phyloP scores from a whole-genome alignment of 2,113 vertebrate genomes.

The Rhinichthys klamathensis region DNA sequence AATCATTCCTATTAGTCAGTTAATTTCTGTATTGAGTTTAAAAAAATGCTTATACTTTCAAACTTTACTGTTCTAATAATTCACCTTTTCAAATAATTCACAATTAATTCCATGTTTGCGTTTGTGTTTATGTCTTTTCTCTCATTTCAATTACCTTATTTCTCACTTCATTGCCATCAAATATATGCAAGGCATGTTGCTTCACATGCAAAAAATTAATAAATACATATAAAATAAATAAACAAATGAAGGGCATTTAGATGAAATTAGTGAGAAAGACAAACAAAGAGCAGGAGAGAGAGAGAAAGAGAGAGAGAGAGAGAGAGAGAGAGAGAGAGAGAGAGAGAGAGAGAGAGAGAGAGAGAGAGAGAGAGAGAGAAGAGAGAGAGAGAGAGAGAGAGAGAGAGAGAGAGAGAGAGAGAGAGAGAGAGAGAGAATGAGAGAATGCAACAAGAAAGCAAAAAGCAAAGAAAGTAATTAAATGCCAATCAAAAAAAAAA shows the following conservation, averaged over 20 bases:
- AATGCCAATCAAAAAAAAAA: conserved; percentile 53
- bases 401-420: not conserved
- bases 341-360: not conserved
- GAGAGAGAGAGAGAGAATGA: not conserved
- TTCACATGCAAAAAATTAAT: not conserved
- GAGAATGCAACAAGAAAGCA: conserved; percentile 4
- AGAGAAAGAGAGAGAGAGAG: not conserved
- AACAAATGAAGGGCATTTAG: not conserved
- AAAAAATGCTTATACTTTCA: not conserved
- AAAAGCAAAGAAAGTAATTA: conserved; percentile 48
- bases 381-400: not conserved
- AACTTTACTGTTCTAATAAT: not conserved
- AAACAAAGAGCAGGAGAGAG: not conserved
- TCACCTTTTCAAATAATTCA: not conserved
- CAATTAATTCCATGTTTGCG: no score
- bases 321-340: not conserved
- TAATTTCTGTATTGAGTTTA: no score
- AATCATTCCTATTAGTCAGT: no score
- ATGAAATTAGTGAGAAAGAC: conserved; percentile 2
- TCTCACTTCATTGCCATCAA: not conserved
- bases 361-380: no score
- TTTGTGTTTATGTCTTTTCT: not conserved
- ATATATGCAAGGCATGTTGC: not conserved
- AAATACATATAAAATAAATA: not conserved
- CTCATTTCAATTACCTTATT: not conserved